Evolutionary conservation across 2,797 vertebrate species (phyloP).

Genomic region (Aselliscus stoliczkanus): DNA sequence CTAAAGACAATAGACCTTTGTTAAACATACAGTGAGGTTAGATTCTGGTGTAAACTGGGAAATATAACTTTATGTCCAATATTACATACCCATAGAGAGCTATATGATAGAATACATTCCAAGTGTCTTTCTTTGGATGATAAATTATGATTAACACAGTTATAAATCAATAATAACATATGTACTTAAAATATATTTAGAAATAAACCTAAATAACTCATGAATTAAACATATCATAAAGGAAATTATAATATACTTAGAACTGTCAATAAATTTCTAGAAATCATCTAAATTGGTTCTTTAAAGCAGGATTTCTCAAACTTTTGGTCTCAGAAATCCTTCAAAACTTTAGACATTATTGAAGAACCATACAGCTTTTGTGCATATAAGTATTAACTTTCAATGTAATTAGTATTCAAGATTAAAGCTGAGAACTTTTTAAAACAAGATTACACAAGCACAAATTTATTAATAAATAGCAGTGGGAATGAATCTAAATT

Average conservation of each 20-base stretch:
- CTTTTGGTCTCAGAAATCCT: neutral
- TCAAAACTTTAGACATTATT: neutral
- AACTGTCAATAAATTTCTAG: neutral
- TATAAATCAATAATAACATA: neutral
- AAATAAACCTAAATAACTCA: neutral
- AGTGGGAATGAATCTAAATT: neutral
- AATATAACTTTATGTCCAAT: neutral
- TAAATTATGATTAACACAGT: neutral
- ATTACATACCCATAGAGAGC: neutral
- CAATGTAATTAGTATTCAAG: neutral
- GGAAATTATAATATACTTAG: neutral
- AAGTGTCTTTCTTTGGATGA: neutral
- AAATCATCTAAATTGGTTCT: neutral
- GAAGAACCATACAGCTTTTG: neutral
- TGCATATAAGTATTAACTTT: neutral
- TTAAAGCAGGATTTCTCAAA: neutral
- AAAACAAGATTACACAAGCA: neutral
- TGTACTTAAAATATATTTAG: neutral
- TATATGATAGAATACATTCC: neutral
- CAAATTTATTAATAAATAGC: neutral
- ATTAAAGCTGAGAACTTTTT: neutral
- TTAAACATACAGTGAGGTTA: neutral
- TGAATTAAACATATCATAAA: neutral
- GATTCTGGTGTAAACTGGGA: neutral
- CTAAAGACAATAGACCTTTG: neutral